Evolutionary conservation across 2,113 vertebrate genomes (phyloP).

Genomic region (Leptodactylus fuscus): DNA sequence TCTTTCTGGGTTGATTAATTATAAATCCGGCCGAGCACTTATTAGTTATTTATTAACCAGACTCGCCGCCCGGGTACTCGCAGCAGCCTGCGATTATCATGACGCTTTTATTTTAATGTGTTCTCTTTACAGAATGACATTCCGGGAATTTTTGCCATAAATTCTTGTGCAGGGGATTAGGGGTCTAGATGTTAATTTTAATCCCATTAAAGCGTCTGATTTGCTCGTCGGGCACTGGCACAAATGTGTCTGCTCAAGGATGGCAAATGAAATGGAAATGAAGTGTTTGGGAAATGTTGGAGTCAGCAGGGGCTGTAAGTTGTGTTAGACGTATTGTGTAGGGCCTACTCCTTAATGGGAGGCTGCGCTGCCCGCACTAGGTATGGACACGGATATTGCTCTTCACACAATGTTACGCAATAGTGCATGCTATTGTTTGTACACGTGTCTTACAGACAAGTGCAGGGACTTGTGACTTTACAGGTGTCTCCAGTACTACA

Average conservation of each 20-base stretch:
- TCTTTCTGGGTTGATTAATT: conserved; percentile 39
- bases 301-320: neutral
- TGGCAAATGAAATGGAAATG: neutral
- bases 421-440: neutral
- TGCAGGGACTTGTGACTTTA: neutral
- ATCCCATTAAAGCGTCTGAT: neutral
- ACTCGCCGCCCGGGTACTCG: neutral
- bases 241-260: neutral
- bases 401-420: neutral
- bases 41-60: conserved; percentile 51
- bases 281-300: neutral
- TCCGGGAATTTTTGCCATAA: neutral
- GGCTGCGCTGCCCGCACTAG: no score
- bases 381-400: neutral
- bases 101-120: neutral
- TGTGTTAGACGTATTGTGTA: neutral
- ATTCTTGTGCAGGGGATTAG: neutral
- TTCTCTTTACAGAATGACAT: neutral
- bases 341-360: neutral
- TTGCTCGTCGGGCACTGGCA: neutral
- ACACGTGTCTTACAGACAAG: neutral
- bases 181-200: neutral
- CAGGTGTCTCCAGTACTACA: no score
- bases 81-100: neutral
- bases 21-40: conserved; percentile 43